Evolutionary conservation across 2,888 invertebrate species (phyloP), one percentile per base, ranked within the genome.

Genomic region (Athetis lepigone): DNA sequence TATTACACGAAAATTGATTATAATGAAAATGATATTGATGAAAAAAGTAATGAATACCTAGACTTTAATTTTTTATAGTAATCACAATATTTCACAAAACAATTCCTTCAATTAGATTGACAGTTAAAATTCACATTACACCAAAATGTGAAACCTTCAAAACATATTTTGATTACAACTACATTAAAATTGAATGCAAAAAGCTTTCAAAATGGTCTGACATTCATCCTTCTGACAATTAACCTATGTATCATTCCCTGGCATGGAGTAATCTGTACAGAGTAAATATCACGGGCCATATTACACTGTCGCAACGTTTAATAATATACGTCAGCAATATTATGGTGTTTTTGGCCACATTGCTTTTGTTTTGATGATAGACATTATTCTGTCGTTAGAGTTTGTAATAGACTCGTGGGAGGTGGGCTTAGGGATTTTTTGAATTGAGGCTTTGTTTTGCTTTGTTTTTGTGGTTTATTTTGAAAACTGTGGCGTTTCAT

Each of bases 341-440:
- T 54, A 66, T 60, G 60, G 71, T 54, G 70, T 60, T 71, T 70
- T 71, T 13, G 66, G 21, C 43, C 21, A 19, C 13, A n/a, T 57
- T 52, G 49, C 39, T 43, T 25, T 29, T 43, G 23, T 43, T 25
- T 29, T 43, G 23, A 47, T 37, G 23, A 40, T 19, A n/a, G 36
- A 57, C 43, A 71, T 71, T 71, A 71, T 66, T 29, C n/a, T 57
- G 52, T 71, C 60, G 37, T 71, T 71, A 65, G 47, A 45, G 65
- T 71, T 60, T 54, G 66, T 37, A 71, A 70, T 49, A 40, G 27
- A 55, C 18, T 25, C 46, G n/a, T 65, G 55, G 25, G 33, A 45
- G 9, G 9, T 21, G 63, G 33, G 40, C 18, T 46, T 40, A 18
- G 55, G 16, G 40, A 11, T 36, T 43, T 49, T 36, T 49, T 13